Evolutionary conservation across 2,888 invertebrate species (phyloP).

Genomic region (Heliconius hortense): DNA sequence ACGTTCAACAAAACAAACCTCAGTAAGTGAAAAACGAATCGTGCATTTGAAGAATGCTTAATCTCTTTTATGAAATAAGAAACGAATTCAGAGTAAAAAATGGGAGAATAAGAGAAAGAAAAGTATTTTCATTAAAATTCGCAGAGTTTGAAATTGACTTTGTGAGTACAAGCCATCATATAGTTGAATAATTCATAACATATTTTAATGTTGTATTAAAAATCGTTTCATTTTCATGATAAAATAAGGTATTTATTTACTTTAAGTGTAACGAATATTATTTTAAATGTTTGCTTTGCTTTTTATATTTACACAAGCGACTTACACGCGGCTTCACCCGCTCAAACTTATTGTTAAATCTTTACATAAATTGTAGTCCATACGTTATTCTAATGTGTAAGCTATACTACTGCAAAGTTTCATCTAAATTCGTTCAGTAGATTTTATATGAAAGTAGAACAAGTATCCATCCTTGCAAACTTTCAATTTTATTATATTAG

Average conservation of each 20-base stretch:
- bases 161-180: conserved; percentile 46
- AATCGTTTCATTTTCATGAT: conserved; percentile 22
- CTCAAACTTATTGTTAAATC: no score
- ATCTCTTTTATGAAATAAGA: conserved; percentile 61
- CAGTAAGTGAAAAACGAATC: conserved; percentile 36
- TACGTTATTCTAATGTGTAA: no score
- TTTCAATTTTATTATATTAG: no score
- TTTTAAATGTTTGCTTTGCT: background rate
- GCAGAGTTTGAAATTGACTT: conserved; percentile 43
- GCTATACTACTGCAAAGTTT: no score
- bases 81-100: conserved; percentile 58
- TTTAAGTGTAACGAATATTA: background rate
- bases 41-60: conserved; percentile 57
- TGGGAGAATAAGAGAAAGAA: conserved; percentile 50
- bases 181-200: conserved; percentile 46
- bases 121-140: conserved; percentile 58
- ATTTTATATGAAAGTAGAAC: no score
- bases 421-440: no score
- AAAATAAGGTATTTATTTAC: conserved; percentile 20
- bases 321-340: no score
- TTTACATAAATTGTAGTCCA: no score
- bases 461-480: no score
- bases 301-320: no score
- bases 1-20: conserved; percentile 29
- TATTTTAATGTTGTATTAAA: conserved; percentile 41